phyloP scores from a whole-genome alignment of 2,888 invertebrate species.

The Sesia bembeciformis region DNA sequence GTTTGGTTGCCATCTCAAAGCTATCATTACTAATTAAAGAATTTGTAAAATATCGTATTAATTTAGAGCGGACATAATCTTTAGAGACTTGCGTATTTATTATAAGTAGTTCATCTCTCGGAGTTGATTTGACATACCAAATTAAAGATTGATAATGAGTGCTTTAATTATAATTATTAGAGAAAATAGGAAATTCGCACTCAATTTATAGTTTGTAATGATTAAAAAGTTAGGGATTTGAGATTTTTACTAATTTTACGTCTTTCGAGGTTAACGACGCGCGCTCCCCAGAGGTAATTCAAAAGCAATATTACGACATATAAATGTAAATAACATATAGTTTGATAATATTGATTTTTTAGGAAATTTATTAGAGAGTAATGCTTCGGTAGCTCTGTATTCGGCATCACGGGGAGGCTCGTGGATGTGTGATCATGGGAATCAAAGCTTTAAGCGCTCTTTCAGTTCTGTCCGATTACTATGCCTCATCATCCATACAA shows the following conservation, averaged over 20 bases:
- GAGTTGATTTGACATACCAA: constrained; percentile 60
- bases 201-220: constrained; percentile 53
- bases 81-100: constrained; percentile 63
- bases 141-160: constrained; percentile 62
- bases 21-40: constrained; percentile 21
- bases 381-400: constrained; percentile 60
- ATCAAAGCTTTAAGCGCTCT: constrained; percentile 71
- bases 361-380: constrained; percentile 67
- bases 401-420: constrained; percentile 46
- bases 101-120: constrained; percentile 26
- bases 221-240: constrained; percentile 62
- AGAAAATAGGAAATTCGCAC: constrained; percentile 55
- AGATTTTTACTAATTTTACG: constrained; percentile 63
- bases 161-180: constrained; percentile 64
- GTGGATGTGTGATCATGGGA: constrained; percentile 64
- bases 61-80: constrained; percentile 57
- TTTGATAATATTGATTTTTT: constrained; percentile 72
- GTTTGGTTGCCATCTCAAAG: constrained; percentile 39
- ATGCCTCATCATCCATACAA: constrained; percentile 34
- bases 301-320: constrained; percentile 74
- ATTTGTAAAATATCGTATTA: constrained; percentile 49
- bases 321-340: constrained; percentile 71
- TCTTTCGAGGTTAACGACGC: constrained; percentile 56
- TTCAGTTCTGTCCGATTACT: constrained; percentile 45
- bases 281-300: constrained; percentile 70